Percentiles rank a stretch among this genome's conserved stretches.
phyloP scores from a whole-genome alignment of 1,140 invertebrate species.

The Teleopsis dalmanni region DNA sequence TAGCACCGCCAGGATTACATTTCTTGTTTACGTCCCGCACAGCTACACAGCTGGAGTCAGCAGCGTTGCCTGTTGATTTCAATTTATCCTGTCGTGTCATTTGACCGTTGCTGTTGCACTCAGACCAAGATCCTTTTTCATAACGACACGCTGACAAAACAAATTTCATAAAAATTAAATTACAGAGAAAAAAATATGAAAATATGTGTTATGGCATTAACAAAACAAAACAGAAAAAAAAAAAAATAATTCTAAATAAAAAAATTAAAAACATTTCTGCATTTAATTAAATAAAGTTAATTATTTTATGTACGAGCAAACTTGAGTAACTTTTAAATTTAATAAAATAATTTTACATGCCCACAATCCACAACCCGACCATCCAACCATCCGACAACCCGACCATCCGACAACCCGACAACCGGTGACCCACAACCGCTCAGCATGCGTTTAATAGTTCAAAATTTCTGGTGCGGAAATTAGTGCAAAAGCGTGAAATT shows the following conservation, averaged over 20 bases:
- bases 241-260: neutral
- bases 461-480: too few species aligned
- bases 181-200: neutral
- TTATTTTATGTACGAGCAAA: too few species aligned
- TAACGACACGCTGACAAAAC: slow-evolving; percentile 62
- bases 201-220: neutral
- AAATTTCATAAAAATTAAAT: too few species aligned
- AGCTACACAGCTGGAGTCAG: slow-evolving; percentile 51
- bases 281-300: too few species aligned
- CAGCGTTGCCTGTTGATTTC: slow-evolving; percentile 53
- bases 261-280: too few species aligned
- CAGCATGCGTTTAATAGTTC: too few species aligned
- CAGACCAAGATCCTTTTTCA: slow-evolving; percentile 71
- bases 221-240: neutral
- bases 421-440: too few species aligned
- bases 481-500: too few species aligned
- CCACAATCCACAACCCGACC: neutral
- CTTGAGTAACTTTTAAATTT: too few species aligned
- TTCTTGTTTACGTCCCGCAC: slow-evolving; percentile 59
- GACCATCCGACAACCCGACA: too few species aligned
- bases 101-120: slow-evolving; percentile 58
- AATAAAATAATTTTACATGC: neutral
- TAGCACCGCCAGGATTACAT: slow-evolving; percentile 49
- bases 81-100: slow-evolving; percentile 63
- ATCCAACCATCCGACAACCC: too few species aligned